Evolutionary conservation across 2,888 invertebrate species (phyloP).

Genomic region (Acleris laterana): DNA sequence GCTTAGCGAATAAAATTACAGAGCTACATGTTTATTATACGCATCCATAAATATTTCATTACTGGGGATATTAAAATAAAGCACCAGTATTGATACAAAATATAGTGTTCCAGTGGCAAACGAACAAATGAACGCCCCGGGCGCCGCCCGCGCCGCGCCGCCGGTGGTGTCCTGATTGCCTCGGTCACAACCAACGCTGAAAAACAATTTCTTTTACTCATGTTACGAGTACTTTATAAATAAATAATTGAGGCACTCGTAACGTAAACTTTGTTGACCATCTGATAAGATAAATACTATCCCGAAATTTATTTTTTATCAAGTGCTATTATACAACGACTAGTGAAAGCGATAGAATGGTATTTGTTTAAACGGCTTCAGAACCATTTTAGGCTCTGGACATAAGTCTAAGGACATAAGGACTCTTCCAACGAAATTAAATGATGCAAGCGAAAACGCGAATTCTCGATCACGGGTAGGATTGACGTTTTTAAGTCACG

Average conservation of each 20-base stretch:
- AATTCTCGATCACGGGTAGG: too few species aligned
- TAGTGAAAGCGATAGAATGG: too few species aligned
- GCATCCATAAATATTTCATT: slow-evolving; percentile 16
- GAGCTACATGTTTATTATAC: slow-evolving; percentile 14
- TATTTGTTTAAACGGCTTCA: too few species aligned
- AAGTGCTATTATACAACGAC: background rate
- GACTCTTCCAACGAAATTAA: too few species aligned
- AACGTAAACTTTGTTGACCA: slow-evolving; percentile 24
- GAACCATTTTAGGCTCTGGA: too few species aligned
- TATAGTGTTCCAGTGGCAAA: slow-evolving; percentile 20
- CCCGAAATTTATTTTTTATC: background rate
- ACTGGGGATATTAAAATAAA: slow-evolving; percentile 19
- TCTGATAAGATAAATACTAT: slow-evolving; percentile 4
- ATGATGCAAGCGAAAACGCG: too few species aligned
- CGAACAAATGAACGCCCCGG: slow-evolving; percentile 26
- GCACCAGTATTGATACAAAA: slow-evolving; percentile 19
- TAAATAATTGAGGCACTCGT: slow-evolving; percentile 23
- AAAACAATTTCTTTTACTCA: slow-evolving; percentile 35
- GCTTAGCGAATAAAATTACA: slow-evolving; percentile 14
- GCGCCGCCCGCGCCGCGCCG: slow-evolving; percentile 6
- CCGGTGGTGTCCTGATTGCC: slow-evolving; percentile 26
- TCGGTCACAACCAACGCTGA: slow-evolving; percentile 22
- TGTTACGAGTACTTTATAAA: slow-evolving; percentile 35
- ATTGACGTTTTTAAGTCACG: too few species aligned
- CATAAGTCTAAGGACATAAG: too few species aligned